Evolutionary conservation across 2,797 vertebrate species (phyloP).

Genomic region (Cheirogaleus major): DNA sequence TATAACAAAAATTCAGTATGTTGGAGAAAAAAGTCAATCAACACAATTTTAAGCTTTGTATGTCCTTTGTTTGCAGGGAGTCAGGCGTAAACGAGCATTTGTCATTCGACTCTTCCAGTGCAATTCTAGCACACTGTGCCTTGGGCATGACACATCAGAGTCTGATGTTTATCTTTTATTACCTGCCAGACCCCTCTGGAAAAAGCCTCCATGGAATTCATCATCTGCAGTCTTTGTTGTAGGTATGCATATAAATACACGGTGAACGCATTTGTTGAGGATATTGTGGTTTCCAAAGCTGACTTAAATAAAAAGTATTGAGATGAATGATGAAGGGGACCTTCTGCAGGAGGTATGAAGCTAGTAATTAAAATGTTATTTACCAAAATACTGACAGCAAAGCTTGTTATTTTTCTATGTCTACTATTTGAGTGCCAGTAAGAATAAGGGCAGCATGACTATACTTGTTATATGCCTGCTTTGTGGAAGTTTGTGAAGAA

Average conservation of each 20-base stretch:
- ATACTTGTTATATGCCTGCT: neutral
- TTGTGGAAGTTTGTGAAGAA: constrained; percentile 2
- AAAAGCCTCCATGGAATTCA: constrained; percentile 78
- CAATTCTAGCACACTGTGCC: constrained; percentile 77
- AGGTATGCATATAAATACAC: constrained; percentile 84
- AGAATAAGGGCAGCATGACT: neutral
- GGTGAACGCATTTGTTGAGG: constrained; percentile 38
- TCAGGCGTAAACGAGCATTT: constrained; percentile 80
- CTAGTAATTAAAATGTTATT: constrained; percentile 57
- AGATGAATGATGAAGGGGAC: constrained; percentile 81
- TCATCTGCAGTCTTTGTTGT: constrained; percentile 73
- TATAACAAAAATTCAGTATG: constrained; percentile 70
- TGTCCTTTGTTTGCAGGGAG: constrained; percentile 82
- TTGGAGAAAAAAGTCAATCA: constrained; percentile 79
- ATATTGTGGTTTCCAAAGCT: constrained; percentile 65
- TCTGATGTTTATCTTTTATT: constrained; percentile 69
- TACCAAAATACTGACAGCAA: constrained; percentile 36
- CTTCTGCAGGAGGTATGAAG: constrained; percentile 83
- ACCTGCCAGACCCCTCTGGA: constrained; percentile 73
- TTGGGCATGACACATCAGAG: constrained; percentile 55
- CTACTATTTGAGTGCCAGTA: neutral
- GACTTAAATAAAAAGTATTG: constrained; percentile 78
- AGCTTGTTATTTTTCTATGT: constrained; percentile 11
- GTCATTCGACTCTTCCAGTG: constrained; percentile 70
- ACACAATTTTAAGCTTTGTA: constrained; percentile 77